Base-by-base conservation (phyloP, 2,797 vertebrate species). In the Buceros bicornis region DNA sequence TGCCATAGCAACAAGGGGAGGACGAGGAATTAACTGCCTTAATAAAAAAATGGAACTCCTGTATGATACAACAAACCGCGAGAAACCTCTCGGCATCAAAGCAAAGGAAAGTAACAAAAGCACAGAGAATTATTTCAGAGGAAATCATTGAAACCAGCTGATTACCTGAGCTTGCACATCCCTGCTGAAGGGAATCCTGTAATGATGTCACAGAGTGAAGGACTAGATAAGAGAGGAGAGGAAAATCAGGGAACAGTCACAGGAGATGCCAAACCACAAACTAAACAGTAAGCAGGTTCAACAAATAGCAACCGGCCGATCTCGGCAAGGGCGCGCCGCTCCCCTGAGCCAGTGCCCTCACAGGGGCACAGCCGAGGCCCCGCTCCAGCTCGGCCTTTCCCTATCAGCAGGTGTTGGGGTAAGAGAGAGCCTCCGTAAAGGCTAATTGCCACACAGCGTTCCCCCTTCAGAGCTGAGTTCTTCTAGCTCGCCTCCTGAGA, bases 161-260 rank as follows among this genome's bases (percentile, higher is more conserved):
- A 96, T 98, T 98, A 98, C 98, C 98, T 98, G 98, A 98, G 97
- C 98, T 98, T 92, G 97, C 98, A 84, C 98, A 98, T 98, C 98
- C 98, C 96, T 98, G 98, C 96, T 97, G 98, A 86, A 98, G 97
- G 89, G 98, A 96, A 95, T 98, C 98, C 97, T 98, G 98, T 77
- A 98, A 98, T 91, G 98, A 97, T 61, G 98, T 97, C 97, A 97
- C 97, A 66, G 98, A 98, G 87, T 97, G 98, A 96, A 98, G 96
- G 95, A 97, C 98, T 98, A 93, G 93, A 96, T 74, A 90, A 97
- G 97, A 96, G 97, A 98, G 95, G 97, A 97, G 96, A 97, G 95
- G 96, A 93, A 64, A 50, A 95, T 98, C 95, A 98, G 97, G 93
- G 95, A 95, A 97, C 96, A 91, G 97, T 96, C 95, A 62, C 95